A percentile compares a stretch with the other conserved stretches of the same genome.
These are phyloP conservation scores for Melanocharis versteri DNA, from an alignment of 2,113 vertebrate genomes.

Conservation along the genomic window DNA sequence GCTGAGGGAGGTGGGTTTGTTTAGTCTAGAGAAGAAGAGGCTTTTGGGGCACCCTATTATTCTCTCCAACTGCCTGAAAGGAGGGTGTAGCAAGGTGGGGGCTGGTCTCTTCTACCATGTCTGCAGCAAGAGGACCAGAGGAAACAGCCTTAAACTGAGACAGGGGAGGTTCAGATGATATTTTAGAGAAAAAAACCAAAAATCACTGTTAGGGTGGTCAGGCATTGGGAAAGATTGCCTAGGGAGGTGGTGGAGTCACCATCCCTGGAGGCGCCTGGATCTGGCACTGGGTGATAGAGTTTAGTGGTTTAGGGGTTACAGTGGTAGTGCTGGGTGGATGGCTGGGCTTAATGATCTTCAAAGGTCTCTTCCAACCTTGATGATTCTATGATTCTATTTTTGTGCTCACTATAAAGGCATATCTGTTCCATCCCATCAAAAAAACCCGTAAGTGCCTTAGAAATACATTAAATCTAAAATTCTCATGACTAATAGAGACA, in stretches of 20 bases:
- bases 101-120: not conserved
- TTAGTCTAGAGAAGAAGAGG: not conserved
- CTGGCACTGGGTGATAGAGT: not conserved
- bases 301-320: not conserved
- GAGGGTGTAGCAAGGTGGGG: not conserved
- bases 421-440: not conserved
- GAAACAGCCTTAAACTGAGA: not conserved
- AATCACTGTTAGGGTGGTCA: not conserved
- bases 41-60: not conserved
- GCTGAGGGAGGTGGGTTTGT: not conserved
- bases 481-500: not conserved
- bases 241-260: not conserved
- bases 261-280: not conserved
- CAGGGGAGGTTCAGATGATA: not conserved
- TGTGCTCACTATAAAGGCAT: not conserved
- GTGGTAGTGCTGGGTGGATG: not conserved
- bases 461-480: not conserved
- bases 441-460: not conserved
- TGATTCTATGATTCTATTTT: not conserved
- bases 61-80: not conserved
- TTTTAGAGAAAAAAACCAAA: too few species aligned
- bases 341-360: not conserved
- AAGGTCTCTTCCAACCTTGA: not conserved
- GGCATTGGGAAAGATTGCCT: not conserved
- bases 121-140: not conserved